Evolutionary conservation across 2,113 vertebrate species (phyloP), one percentile per base, ranked within the genome.

Genomic region (Myanophis thanlyinensis): DNA sequence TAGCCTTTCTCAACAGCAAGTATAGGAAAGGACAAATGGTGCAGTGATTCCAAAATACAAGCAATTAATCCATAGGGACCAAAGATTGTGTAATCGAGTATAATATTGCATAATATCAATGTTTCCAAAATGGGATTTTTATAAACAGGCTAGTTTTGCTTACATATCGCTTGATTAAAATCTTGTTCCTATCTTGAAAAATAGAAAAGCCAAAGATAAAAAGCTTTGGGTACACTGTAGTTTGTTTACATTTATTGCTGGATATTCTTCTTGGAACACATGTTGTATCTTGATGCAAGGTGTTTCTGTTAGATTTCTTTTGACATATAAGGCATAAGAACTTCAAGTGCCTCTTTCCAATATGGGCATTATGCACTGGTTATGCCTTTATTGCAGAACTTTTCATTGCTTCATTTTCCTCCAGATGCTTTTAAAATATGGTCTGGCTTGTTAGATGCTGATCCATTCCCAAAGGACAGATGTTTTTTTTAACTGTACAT

Each of bases 361-460:
- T 40, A 52, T 49, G 23, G 40, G 20, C 20, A 27, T 80, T 80
- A 40, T n/a, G 23, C 67, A 4, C 48, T 87, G 30, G 20, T 30
- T 25, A 80, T 73, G 86, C 18, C 23, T 53, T 92, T 80, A 92
- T 49, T 48, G 25, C 73, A 23, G 20, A 54, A 46, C 30, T 54
- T 52, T 85, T 13, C 2, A 53, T 30, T 85, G 12, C 22, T 46
- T 80, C 49, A 47, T 59, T 87, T 35, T 53, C 35, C 30, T 84
- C 73, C 73, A 59, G 84, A 85, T 85, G 92, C 73, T 53, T 85
- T 89, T 92, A 92, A 85, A 85, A 49, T 30, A 48, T 80, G 6
- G n/a, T 89, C 25, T 73, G 59, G 88, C 52, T 85, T 62, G 30
- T 89, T 85, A 54, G 67, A 89, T 89, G 51, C 91, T 40, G 44